Evolutionary conservation across 2,113 vertebrate genomes (phyloP).

Genomic region (Capreolus pygargus): DNA sequence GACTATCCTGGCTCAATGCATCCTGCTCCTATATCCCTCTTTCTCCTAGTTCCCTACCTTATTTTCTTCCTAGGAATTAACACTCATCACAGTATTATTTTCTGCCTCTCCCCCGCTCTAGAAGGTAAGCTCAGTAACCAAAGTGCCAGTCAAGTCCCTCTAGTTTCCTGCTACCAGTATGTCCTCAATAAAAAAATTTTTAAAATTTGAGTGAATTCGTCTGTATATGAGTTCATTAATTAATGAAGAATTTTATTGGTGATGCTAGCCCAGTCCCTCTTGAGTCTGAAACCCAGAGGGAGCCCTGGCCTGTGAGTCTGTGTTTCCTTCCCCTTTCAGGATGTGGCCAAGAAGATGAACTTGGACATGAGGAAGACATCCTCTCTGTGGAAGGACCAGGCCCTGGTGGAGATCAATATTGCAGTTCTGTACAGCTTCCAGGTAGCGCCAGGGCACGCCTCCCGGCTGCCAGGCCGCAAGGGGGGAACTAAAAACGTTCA

Average conservation of each 20-base stretch:
- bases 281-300: background rate
- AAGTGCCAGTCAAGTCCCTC: background rate
- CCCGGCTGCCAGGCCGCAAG: fast-evolving
- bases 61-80: background rate
- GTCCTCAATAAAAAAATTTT: background rate
- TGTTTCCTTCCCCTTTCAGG: constrained; percentile 78
- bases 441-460: constrained; percentile 74
- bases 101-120: fast-evolving
- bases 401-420: constrained; percentile 97
- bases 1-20: background rate
- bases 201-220: background rate
- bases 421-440: constrained; percentile 97
- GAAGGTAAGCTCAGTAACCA: background rate
- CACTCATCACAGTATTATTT: background rate
- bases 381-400: constrained; percentile 97
- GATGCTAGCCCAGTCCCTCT: background rate
- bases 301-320: background rate
- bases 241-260: background rate
- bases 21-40: background rate
- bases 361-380: constrained; percentile 96
- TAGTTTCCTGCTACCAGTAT: background rate
- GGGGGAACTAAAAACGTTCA: background rate
- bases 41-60: background rate
- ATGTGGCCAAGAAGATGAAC: constrained; percentile 94
- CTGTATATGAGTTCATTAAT: background rate